Conservation (phyloP, 2,797 vertebrate species). For the Taenioides sp. region DNA sequence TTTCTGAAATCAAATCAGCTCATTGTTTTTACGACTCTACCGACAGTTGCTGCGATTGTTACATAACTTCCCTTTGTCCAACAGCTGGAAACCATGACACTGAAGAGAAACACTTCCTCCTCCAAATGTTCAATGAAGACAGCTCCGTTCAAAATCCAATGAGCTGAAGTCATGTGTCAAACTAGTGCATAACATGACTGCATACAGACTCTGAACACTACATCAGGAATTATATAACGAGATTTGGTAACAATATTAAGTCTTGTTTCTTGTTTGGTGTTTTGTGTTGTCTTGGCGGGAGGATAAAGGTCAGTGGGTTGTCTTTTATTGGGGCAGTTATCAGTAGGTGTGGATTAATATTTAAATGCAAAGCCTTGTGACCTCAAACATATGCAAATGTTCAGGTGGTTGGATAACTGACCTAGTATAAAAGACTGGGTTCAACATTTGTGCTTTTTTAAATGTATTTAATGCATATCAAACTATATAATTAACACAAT, state of each 20-base stretch:
- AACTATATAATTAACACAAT: neutral
- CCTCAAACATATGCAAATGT: neutral
- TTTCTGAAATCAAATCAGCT: conserved; percentile 6
- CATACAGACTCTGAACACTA: neutral
- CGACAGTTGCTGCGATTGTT: conserved; percentile 23
- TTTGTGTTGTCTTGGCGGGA: neutral
- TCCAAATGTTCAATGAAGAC: conserved; percentile 23
- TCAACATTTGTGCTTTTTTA: neutral
- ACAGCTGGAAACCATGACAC: conserved; percentile 21
- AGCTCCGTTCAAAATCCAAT: conserved; percentile 11
- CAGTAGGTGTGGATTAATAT: neutral
- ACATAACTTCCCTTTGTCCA: conserved; percentile 29
- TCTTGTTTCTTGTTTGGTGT: neutral
- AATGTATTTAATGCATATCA: neutral
- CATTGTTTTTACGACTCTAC: neutral
- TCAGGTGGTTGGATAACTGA: neutral
- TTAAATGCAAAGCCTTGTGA: neutral
- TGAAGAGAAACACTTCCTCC: conserved; percentile 24
- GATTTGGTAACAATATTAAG: conserved; percentile 12
- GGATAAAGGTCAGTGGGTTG: neutral
- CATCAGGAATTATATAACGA: neutral
- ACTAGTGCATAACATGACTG: neutral
- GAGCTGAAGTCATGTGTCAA: neutral
- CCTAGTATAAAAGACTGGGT: neutral
- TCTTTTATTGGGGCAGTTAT: neutral